Evolutionary conservation across 1,140 invertebrate species (phyloP).

Genomic region (Drosophila obscura): DNA sequence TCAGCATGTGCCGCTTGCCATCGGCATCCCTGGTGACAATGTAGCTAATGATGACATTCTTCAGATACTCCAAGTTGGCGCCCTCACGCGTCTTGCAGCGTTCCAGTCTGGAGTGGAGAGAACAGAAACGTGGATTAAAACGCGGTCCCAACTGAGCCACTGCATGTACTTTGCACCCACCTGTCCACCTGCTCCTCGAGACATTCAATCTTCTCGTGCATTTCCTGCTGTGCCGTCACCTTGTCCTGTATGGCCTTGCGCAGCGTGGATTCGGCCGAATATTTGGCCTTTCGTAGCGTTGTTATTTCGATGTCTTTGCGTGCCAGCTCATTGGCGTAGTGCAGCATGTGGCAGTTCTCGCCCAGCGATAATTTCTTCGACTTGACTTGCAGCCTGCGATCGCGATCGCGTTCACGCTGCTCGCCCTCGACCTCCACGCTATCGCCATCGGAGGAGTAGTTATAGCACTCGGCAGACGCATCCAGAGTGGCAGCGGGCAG

Average conservation of each 20-base stretch:
- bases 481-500: constrained; percentile 37
- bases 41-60: constrained; percentile 94
- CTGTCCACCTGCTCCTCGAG: constrained; percentile 87
- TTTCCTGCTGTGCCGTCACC: constrained; percentile 85
- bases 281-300: constrained; percentile 89
- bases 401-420: constrained; percentile 41
- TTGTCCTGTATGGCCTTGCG: constrained; percentile 87
- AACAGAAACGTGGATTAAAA: neutral
- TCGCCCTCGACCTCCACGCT: constrained; percentile 52
- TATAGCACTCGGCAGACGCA: constrained; percentile 34
- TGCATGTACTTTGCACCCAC: constrained; percentile 61
- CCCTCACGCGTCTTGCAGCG: constrained; percentile 91
- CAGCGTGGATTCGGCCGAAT: constrained; percentile 88
- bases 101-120: constrained; percentile 87
- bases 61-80: constrained; percentile 94
- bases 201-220: constrained; percentile 85
- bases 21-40: constrained; percentile 88
- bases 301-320: constrained; percentile 92
- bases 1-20: constrained; percentile 92
- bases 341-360: constrained; percentile 89
- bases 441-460: constrained; percentile 70
- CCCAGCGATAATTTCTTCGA: constrained; percentile 75
- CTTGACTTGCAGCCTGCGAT: constrained; percentile 74
- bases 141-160: too few species aligned
- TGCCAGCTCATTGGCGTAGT: constrained; percentile 93